A percentile compares a stretch with the other conserved stretches of the same genome.
These are phyloP conservation scores for Spermophilus dauricus DNA, from an alignment of 2,113 vertebrate genomes.

Conservation along the genomic window DNA sequence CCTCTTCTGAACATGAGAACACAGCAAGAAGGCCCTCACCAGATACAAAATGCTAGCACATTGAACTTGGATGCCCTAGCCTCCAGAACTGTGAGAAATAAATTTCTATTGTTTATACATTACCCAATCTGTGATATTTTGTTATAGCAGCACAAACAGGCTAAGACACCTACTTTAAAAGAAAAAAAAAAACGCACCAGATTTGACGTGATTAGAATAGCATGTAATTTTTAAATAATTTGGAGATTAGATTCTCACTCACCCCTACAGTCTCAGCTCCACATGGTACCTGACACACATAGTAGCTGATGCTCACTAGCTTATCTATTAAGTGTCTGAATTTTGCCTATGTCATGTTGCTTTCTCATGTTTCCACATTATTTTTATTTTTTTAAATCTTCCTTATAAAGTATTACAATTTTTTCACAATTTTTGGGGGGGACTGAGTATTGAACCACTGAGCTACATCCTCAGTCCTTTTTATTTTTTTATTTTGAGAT, in stretches of 20 bases:
- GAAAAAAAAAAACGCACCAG: not conserved
- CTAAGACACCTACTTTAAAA: not conserved
- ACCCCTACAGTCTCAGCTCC: not conserved
- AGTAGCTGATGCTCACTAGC: not conserved
- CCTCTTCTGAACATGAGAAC: not conserved
- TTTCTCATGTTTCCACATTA: slow-evolving; percentile 8
- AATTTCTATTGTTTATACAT: not conserved
- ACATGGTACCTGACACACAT: not conserved
- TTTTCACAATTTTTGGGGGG: too few species aligned
- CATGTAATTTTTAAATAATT: not conserved
- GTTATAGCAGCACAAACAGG: not conserved
- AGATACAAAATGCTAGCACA: not conserved
- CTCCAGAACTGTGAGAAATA: not conserved
- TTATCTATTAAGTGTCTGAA: slow-evolving; percentile 3
- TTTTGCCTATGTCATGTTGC: not conserved
- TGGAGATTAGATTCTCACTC: not conserved
- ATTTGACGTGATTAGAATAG: not conserved
- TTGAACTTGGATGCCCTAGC: not conserved
- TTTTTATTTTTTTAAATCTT: slow-evolving; percentile 54
- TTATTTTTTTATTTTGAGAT: too few species aligned
- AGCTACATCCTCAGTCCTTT: too few species aligned
- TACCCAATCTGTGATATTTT: not conserved
- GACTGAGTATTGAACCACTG: too few species aligned
- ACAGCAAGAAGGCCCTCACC: not conserved
- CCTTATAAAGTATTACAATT: not conserved